Conservation (phyloP, 2,888 invertebrate species). For the Alloscopus bannaensis region DNA sequence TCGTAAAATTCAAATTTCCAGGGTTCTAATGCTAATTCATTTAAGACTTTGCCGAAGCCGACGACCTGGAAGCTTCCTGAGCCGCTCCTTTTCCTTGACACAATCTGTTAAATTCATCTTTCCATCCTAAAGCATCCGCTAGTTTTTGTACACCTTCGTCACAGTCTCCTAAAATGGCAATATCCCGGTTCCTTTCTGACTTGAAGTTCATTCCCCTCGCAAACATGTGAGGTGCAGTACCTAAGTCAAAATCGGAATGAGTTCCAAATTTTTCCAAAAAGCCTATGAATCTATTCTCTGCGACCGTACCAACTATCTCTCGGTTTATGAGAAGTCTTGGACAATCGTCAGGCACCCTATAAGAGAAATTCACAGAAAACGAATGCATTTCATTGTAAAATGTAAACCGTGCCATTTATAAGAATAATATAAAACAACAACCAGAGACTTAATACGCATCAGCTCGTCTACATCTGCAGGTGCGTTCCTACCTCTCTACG, state of each 20-base stretch:
- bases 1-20: too few species aligned
- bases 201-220: constrained; percentile 84
- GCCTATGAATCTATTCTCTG: constrained; percentile 75
- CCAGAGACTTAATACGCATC: too few species aligned
- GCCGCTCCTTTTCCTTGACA: constrained; percentile 13
- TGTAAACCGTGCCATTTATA: neutral
- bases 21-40: too few species aligned
- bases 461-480: too few species aligned
- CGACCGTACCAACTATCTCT: constrained; percentile 80
- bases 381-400: constrained; percentile 5
- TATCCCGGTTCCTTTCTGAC: constrained; percentile 82
- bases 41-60: constrained; percentile 1
- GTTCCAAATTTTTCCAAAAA: constrained; percentile 75
- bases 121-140: constrained; percentile 88
- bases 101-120: constrained; percentile 60
- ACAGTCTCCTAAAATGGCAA: constrained; percentile 89
- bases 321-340: constrained; percentile 92
- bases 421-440: neutral
- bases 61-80: neutral
- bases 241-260: constrained; percentile 67
- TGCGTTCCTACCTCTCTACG: constrained; percentile 81
- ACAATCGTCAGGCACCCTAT: constrained; percentile 82
- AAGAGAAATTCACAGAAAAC: neutral
- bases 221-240: constrained; percentile 68
- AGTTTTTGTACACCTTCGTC: constrained; percentile 86